Evolutionary conservation across 2,797 vertebrate genomes (phyloP).

Genomic region (Gila robusta): DNA sequence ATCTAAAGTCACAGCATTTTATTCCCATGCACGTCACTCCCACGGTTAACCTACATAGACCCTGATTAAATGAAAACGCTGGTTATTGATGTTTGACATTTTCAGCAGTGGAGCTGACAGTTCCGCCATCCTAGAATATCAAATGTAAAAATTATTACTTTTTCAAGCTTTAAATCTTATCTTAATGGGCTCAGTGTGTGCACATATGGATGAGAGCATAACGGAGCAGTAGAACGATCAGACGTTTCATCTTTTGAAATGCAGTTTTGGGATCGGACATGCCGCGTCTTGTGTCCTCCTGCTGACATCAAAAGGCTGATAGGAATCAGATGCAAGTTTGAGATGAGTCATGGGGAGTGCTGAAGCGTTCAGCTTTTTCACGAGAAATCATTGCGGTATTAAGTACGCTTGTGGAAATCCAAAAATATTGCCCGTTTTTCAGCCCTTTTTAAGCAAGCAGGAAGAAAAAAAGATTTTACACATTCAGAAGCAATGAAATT

Average conservation of each 20-base stretch:
- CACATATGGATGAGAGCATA: slow-evolving; percentile 21
- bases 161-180: neutral
- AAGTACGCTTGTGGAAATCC: neutral
- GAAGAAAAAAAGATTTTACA: neutral
- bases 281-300: slow-evolving; percentile 19
- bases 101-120: neutral
- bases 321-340: slow-evolving; percentile 31
- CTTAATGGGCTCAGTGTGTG: neutral
- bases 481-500: neutral
- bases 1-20: slow-evolving; percentile 1
- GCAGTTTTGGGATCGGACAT: slow-evolving; percentile 28
- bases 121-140: neutral
- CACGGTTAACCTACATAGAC: slow-evolving; percentile 11
- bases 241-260: neutral
- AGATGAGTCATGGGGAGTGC: slow-evolving; percentile 20
- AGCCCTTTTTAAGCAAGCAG: slow-evolving; percentile 18
- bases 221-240: neutral
- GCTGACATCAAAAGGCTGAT: slow-evolving; percentile 40
- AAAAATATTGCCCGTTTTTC: slow-evolving; percentile 34
- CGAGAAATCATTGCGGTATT: slow-evolving; percentile 8
- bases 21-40: neutral
- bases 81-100: neutral
- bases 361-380: slow-evolving; percentile 17
- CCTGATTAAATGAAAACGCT: neutral
- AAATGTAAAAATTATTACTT: neutral